Evolutionary conservation across 2,113 vertebrate genomes (phyloP), one percentile per base, ranked within the genome.

Genomic region (Labeo catla): DNA sequence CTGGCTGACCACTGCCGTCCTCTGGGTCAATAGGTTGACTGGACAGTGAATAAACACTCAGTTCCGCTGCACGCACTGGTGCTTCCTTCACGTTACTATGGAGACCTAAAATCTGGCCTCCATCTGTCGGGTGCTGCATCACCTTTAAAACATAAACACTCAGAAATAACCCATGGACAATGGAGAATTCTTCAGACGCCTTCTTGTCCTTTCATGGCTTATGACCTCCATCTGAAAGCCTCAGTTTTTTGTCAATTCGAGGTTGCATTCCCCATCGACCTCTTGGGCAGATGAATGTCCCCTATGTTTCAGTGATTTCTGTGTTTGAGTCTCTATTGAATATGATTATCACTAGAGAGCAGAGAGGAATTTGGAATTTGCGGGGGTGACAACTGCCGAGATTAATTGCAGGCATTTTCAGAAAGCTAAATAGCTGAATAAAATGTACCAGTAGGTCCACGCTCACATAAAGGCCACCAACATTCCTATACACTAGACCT

Each of bases 21-120:
- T 91, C 91, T 1, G 89, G 87, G 84, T 92, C 91, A 8, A 92
- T 92, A 19, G 91, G 91, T 81, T 92, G 91, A 83, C 91, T 93
- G 86, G 91, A 93, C 28, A 93, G 87, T 8, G 91, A 93, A 23
- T 86, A 92, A 21, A 91, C 91, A 36, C 92, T 93, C 28, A 93
- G 87, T 78, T 93, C 92, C 0, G 92, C 92, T 4, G 89, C 91
- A 47, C 92, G 91, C 80, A 92, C 84, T 1, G 87, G 86, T 7
- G 86, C 90, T 84, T 93, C 92, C 84, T 93, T 91, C 84, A 86
- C 90, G 68, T 93, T 93, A 90, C 89, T 92, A 77, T 92, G 90
- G 76, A 93, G 92, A 85, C 91, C 90, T 16, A 93, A 87, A 54
- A 93, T 89, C 88, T 92, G 91, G 65, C 72, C 92, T 65, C 90